phyloP scores from a whole-genome alignment of 2,888 invertebrate species.

The Liodrosophila aerea region DNA sequence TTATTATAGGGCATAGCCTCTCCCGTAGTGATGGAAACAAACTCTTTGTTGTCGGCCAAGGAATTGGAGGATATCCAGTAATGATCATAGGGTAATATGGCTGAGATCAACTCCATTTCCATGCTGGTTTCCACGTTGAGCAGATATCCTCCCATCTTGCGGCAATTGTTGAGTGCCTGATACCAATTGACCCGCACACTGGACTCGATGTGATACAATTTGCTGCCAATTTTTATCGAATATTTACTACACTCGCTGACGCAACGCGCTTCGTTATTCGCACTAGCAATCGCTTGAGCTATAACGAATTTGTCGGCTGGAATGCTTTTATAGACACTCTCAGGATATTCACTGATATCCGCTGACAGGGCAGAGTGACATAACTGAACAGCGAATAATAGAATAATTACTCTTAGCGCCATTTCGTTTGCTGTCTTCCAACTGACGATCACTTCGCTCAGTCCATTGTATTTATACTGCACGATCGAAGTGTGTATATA shows the following conservation, averaged over 20 bases:
- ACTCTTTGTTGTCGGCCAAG: background rate
- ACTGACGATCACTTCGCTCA: background rate
- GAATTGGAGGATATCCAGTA: slow-evolving; percentile 31
- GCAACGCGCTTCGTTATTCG: slow-evolving; percentile 1
- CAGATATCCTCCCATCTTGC: slow-evolving; percentile 27
- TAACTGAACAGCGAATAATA: slow-evolving; percentile 13
- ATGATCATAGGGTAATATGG: background rate
- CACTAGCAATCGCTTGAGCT: slow-evolving; percentile 5
- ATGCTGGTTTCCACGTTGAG: slow-evolving; percentile 28
- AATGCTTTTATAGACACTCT: background rate
- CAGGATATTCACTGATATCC: slow-evolving; percentile 11
- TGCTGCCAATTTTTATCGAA: slow-evolving; percentile 17
- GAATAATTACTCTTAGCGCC: slow-evolving; percentile 10
- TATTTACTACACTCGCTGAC: slow-evolving; percentile 12
- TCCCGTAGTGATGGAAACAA: slow-evolving; percentile 24
- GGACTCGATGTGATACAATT: slow-evolving; percentile 13
- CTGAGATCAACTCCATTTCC: slow-evolving; percentile 25
- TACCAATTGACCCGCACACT: slow-evolving; percentile 21
- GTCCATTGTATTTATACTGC: slow-evolving; percentile 9
- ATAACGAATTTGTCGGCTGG: background rate
- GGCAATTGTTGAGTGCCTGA: slow-evolving; percentile 26
- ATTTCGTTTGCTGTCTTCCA: slow-evolving; percentile 3
- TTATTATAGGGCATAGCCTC: slow-evolving; percentile 27
- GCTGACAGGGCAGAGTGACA: slow-evolving; percentile 7
- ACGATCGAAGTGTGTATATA: background rate